Percentiles rank a stretch among this genome's conserved stretches.
Conservation (phyloP, 2,888 invertebrate genomes). For the Drosophila kokeensis region DNA sequence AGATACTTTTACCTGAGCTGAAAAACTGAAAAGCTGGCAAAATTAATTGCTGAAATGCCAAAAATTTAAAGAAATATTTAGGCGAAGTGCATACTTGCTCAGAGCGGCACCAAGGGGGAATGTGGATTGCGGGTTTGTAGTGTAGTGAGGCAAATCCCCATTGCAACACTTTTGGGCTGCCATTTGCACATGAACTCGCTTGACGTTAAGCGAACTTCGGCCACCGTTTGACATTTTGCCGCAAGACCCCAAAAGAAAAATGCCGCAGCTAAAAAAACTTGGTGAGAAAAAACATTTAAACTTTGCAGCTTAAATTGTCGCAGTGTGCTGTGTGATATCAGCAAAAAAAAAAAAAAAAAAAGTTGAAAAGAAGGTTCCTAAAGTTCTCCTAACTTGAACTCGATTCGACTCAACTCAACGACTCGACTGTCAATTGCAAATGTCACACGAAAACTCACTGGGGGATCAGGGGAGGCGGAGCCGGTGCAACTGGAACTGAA, state of each 20-base stretch:
- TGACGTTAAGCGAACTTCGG: slow-evolving; percentile 70
- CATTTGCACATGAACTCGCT: slow-evolving; percentile 71
- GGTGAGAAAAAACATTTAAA: slow-evolving; percentile 61
- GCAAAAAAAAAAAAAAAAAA: neutral
- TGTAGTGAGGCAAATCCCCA: neutral
- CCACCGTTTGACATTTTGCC: slow-evolving; percentile 80
- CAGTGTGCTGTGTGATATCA: slow-evolving; percentile 26
- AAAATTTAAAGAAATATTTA: slow-evolving; percentile 53
- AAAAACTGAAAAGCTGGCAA: slow-evolving; percentile 33
- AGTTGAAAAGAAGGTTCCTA: slow-evolving; percentile 45
- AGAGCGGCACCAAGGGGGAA: neutral
- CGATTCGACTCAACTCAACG: slow-evolving; percentile 61
- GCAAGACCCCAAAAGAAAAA: slow-evolving; percentile 65
- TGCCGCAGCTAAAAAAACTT: slow-evolving; percentile 47
- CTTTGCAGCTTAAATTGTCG: slow-evolving; percentile 78
- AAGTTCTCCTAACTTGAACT: slow-evolving; percentile 49
- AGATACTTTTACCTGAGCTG: slow-evolving; percentile 18
- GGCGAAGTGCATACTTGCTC: slow-evolving; percentile 61
- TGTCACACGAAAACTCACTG: slow-evolving; percentile 66
- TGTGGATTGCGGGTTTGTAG: neutral
- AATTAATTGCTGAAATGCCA: slow-evolving; percentile 57
- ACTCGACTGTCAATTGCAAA: slow-evolving; percentile 78
- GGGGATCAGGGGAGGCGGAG: neutral
- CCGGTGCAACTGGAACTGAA: slow-evolving; percentile 24
- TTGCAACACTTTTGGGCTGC: slow-evolving; percentile 56